A percentile compares a stretch with the other conserved stretches of the same genome.
These are phyloP conservation scores for Metallyticus violacea DNA, from an alignment of 2,888 invertebrate genomes.

Conservation along the genomic window DNA sequence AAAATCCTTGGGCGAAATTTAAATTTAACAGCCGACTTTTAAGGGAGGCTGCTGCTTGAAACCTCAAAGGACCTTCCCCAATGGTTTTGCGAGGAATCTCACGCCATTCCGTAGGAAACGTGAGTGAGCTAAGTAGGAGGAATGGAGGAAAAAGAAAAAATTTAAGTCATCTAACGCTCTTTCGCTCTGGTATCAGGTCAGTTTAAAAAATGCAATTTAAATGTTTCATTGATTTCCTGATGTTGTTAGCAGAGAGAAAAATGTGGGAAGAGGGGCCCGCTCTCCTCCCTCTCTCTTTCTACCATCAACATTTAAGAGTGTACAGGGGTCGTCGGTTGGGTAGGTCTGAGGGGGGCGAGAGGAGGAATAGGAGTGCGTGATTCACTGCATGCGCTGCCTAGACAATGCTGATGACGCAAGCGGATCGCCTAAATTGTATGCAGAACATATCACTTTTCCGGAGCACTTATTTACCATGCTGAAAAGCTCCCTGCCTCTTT, in stretches of 20 bases:
- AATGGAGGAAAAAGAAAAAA: background rate
- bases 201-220: constrained; percentile 26
- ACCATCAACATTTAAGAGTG: constrained; percentile 6
- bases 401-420: constrained; percentile 36
- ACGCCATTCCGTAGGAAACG: background rate
- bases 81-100: background rate
- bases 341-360: background rate
- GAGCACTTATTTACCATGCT: constrained; percentile 39
- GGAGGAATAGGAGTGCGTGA: constrained; percentile 21
- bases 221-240: constrained; percentile 29
- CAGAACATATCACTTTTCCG: constrained; percentile 38
- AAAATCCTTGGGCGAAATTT: background rate
- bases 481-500: constrained; percentile 33
- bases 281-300: background rate
- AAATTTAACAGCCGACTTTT: constrained; percentile 6
- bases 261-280: background rate
- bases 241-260: constrained; percentile 12
- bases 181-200: background rate
- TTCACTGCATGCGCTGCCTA: constrained; percentile 29
- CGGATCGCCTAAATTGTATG: constrained; percentile 37
- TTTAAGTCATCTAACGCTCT: background rate
- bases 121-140: background rate
- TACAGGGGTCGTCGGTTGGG: constrained; percentile 1
- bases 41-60: background rate
- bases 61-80: background rate